Evolutionary conservation across 2,113 vertebrate genomes (phyloP).

Genomic region (Gnathonemus echidnorhynchus): DNA sequence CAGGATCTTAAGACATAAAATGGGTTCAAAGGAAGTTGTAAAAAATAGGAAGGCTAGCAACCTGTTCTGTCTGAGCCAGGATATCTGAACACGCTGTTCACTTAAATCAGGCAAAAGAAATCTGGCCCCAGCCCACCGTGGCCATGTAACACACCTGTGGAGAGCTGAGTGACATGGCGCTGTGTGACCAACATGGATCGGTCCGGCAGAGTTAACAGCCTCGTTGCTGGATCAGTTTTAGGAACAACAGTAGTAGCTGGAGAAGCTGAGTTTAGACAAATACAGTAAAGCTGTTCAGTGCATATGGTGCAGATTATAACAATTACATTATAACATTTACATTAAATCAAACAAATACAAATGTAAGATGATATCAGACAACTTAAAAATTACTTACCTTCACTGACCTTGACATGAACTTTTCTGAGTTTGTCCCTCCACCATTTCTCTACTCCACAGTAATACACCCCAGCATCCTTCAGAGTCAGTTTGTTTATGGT

Average conservation of each 20-base stretch:
- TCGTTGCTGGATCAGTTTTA: not conserved
- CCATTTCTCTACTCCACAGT: conserved; percentile 33
- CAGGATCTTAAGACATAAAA: not conserved
- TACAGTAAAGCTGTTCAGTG: not conserved
- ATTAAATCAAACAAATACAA: not conserved
- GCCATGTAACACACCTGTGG: not conserved
- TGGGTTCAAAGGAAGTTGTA: not conserved
- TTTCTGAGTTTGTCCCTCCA: not conserved
- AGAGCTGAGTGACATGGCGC: not conserved
- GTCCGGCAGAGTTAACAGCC: not conserved
- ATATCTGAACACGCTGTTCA: not conserved
- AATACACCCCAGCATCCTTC: conserved; percentile 32
- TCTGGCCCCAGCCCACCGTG: not conserved
- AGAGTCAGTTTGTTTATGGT: conserved; percentile 23
- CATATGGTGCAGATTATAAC: not conserved
- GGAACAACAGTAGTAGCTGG: not conserved
- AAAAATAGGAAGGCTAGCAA: not conserved
- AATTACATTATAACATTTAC: not conserved
- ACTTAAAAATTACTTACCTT: conserved; percentile 18
- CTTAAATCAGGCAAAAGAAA: not conserved
- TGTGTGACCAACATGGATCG: not conserved
- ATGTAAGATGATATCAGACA: not conserved
- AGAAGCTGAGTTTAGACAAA: not conserved
- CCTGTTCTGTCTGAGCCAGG: not conserved
- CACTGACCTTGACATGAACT: conserved; percentile 20